Percentiles rank a stretch among this genome's conserved stretches.
Evolutionary conservation across 2,888 invertebrate species (phyloP).

Genomic region (Merodon equestris): DNA sequence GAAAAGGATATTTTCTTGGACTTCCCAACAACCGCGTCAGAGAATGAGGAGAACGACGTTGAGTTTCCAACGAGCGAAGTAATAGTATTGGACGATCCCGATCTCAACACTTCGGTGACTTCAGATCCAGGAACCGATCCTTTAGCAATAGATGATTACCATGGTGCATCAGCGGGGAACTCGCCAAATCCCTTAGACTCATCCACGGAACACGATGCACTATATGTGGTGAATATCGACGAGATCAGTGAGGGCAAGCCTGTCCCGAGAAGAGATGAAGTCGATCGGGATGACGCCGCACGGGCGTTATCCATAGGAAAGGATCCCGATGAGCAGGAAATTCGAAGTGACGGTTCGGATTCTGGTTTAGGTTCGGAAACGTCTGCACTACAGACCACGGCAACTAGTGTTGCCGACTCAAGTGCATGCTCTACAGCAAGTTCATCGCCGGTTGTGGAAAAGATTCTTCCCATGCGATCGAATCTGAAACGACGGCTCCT

Average conservation of each 20-base stretch:
- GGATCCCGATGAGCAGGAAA: conserved; percentile 81
- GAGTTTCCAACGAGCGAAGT: conserved; percentile 72
- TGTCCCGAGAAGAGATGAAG: conserved; percentile 13
- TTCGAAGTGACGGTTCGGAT: conserved; percentile 90
- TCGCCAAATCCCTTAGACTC: conserved; percentile 69
- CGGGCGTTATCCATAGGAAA: conserved; percentile 70
- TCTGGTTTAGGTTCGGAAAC: conserved; percentile 90
- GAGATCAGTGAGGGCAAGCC: conserved; percentile 13
- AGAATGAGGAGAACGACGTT: conserved; percentile 40
- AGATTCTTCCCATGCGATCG: conserved; percentile 80
- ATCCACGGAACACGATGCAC: conserved; percentile 71
- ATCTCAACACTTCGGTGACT: conserved; percentile 73
- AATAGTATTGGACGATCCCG: conserved; percentile 73
- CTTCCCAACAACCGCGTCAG: conserved; percentile 61
- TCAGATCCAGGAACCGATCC: conserved; percentile 77
- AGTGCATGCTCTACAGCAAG: conserved; percentile 52
- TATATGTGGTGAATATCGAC: conserved; percentile 71
- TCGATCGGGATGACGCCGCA: not conserved
- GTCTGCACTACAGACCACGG: conserved; percentile 71
- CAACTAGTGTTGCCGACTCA: conserved; percentile 61
- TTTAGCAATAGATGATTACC: conserved; percentile 76
- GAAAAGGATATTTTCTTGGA: conserved; percentile 73
- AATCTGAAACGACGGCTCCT: conserved; percentile 83
- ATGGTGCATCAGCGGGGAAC: conserved; percentile 34
- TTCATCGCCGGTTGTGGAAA: conserved; percentile 36